Conservation (phyloP, 2,888 invertebrate genomes). For the Drosophila anomalata region DNA sequence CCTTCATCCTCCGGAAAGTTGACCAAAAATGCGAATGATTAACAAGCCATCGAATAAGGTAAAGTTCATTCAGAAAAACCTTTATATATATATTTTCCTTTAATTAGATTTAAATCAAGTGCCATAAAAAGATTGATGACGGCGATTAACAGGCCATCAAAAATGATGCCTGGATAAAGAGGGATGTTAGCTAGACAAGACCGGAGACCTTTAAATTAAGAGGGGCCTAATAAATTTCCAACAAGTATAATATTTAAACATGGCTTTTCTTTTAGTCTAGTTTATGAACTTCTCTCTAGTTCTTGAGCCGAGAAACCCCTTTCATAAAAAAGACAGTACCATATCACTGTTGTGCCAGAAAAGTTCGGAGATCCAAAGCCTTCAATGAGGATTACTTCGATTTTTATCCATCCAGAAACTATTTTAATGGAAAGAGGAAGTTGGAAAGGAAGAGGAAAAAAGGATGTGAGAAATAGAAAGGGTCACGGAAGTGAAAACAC, state of each 20-base stretch:
- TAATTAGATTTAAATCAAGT: not conserved
- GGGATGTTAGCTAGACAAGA: not conserved
- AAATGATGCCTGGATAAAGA: not conserved
- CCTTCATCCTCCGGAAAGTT: slow-evolving; percentile 15
- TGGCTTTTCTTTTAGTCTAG: no score
- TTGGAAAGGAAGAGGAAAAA: no score
- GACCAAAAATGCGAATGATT: slow-evolving; percentile 62
- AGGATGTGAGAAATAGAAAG: not conserved
- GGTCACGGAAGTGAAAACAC: slow-evolving; percentile 19
- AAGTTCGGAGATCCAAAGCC: not conserved
- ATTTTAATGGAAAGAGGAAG: slow-evolving; percentile 17
- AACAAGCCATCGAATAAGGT: slow-evolving; percentile 57
- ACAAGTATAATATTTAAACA: no score
- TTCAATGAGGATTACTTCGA: no score
- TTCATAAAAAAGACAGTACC: no score
- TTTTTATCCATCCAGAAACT: slow-evolving; percentile 7
- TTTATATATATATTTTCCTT: not conserved
- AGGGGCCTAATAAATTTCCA: not conserved
- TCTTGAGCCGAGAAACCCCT: not conserved
- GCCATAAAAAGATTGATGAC: not conserved
- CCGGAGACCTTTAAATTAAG: not conserved
- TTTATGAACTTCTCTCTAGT: not conserved
- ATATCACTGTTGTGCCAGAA: not conserved
- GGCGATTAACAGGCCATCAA: not conserved
- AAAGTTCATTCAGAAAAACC: not conserved